phyloP scores from a whole-genome alignment of 1,140 invertebrate species.

The Sipha flava region DNA sequence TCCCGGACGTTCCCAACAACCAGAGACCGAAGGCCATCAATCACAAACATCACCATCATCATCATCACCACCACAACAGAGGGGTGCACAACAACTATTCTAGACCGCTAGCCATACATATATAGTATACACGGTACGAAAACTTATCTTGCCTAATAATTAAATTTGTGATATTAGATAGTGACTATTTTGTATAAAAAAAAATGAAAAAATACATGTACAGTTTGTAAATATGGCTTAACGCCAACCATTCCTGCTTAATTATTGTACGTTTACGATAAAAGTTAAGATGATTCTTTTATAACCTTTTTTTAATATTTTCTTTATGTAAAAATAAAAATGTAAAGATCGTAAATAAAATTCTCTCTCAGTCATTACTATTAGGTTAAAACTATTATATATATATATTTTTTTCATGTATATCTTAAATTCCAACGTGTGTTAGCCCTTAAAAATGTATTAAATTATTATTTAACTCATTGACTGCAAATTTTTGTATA shows the following conservation, averaged over 20 bases:
- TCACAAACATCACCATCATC: constrained; percentile 42
- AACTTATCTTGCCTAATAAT: constrained; percentile 10
- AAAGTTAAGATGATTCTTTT: constrained; percentile 7
- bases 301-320: constrained; percentile 25
- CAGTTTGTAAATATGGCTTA: not conserved
- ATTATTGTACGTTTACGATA: not conserved
- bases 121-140: constrained; percentile 42
- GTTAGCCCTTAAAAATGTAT: not conserved
- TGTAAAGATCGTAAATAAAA: not conserved
- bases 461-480: not conserved
- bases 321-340: not conserved
- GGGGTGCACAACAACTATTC: constrained; percentile 45
- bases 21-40: constrained; percentile 47
- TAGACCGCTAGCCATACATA: constrained; percentile 54
- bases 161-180: constrained; percentile 33
- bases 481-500: not conserved
- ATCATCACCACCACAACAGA: constrained; percentile 44
- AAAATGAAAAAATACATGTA: not conserved
- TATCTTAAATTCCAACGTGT: constrained; percentile 8
- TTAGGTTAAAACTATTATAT: constrained; percentile 14
- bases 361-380: constrained; percentile 14
- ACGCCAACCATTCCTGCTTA: constrained; percentile 8
- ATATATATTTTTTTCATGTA: too few relatives aligned
- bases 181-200: constrained; percentile 4
- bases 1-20: constrained; percentile 74